These are phyloP conservation scores for Marasmarcha lunaedactyla DNA, from an alignment of 2,888 invertebrate genomes.

Conservation along the genomic window DNA sequence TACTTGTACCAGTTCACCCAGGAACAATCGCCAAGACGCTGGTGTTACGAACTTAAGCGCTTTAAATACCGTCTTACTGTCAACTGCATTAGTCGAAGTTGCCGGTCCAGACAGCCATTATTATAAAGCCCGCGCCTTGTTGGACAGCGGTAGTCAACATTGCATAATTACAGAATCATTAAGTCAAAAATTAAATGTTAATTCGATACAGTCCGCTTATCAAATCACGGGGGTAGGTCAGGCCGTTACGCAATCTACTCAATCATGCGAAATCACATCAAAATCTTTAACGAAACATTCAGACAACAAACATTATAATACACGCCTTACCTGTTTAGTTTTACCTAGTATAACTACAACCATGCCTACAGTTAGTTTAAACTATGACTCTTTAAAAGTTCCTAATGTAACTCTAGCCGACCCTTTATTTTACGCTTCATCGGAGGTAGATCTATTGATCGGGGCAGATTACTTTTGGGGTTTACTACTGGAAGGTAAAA, in stretches of 20 bases:
- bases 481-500: constrained; percentile 7
- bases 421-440: background rate
- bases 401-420: constrained; percentile 1
- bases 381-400: background rate
- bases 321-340: constrained; percentile 4
- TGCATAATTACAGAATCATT: constrained; percentile 10
- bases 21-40: background rate
- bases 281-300: background rate
- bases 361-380: background rate
- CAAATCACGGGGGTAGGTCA: constrained; percentile 10
- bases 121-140: constrained; percentile 5
- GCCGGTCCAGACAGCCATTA: background rate
- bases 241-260: constrained; percentile 7
- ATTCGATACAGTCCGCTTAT: constrained; percentile 13
- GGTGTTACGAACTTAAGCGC: background rate
- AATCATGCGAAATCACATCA: constrained; percentile 4
- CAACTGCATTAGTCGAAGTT: constrained; percentile 6
- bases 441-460: background rate
- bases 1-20: background rate
- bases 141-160: constrained; percentile 7
- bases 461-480: constrained; percentile 14
- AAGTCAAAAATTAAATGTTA: constrained; percentile 7
- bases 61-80: constrained; percentile 7
- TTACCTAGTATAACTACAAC: background rate
- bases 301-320: background rate